phyloP scores from a whole-genome alignment of 2,797 vertebrate genomes.

The Etheostoma nigrum region DNA sequence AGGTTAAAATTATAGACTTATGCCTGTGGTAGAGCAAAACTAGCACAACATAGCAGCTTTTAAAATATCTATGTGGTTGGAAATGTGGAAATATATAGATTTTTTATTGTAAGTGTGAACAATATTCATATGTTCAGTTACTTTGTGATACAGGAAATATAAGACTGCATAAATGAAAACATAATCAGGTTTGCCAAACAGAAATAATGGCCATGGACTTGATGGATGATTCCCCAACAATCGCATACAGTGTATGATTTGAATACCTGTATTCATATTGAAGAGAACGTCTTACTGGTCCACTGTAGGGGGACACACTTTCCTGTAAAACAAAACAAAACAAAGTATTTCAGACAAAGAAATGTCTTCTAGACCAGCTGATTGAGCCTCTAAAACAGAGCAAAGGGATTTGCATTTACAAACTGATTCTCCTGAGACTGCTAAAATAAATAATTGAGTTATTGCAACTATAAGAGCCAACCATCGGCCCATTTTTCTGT shows the following conservation, averaged over 20 bases:
- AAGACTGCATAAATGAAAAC: neutral
- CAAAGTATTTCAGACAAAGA: slow-evolving; percentile 6
- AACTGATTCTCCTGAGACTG: neutral
- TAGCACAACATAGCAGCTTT: slow-evolving; percentile 36
- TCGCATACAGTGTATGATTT: slow-evolving; percentile 44
- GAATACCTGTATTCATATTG: slow-evolving; percentile 97
- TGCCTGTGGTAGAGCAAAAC: slow-evolving; percentile 36
- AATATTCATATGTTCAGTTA: neutral
- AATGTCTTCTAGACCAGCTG: neutral
- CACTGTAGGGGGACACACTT: slow-evolving; percentile 85
- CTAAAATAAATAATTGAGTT: neutral
- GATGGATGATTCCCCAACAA: neutral
- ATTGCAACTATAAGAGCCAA: neutral
- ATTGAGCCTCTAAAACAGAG: neutral
- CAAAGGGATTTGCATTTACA: neutral
- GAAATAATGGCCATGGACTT: neutral
- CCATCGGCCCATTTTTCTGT: neutral
- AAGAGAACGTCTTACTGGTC: slow-evolving; percentile 85
- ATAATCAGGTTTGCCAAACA: neutral
- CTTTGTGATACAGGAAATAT: neutral
- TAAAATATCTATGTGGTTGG: slow-evolving; percentile 40
- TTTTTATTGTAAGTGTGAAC: slow-evolving; percentile 7
- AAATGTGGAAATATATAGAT: slow-evolving; percentile 15
- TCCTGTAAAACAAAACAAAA: slow-evolving; percentile 78
- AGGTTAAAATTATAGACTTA: slow-evolving; percentile 57